Evolutionary conservation across 2,888 invertebrate species (phyloP).

Genomic region (Lasioglossum lativentre): DNA sequence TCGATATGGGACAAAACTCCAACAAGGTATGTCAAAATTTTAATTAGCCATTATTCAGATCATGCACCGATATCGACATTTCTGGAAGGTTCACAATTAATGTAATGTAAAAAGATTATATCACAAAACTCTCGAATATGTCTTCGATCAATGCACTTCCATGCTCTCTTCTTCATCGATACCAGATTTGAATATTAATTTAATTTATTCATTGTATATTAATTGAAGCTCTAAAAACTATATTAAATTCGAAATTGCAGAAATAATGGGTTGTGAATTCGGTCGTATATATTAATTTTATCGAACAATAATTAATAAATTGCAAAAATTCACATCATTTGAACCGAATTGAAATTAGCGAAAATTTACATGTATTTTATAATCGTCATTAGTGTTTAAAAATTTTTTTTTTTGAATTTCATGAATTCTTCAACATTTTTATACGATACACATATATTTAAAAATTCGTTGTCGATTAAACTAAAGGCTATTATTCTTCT

Average conservation of each 20-base stretch:
- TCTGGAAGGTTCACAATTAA: neutral
- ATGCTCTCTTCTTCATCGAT: neutral
- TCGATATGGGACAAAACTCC: slow-evolving; percentile 87
- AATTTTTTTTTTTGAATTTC: neutral
- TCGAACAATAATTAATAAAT: neutral
- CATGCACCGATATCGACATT: neutral
- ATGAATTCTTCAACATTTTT: neutral
- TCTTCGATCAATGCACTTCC: neutral
- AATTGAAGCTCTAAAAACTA: neutral
- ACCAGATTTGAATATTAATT: neutral
- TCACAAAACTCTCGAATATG: no score
- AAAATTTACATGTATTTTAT: neutral
- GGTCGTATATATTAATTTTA: neutral
- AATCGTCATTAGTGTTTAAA: neutral
- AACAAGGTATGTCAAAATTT: slow-evolving; percentile 85
- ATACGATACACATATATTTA: neutral
- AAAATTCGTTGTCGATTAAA: neutral
- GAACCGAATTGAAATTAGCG: neutral
- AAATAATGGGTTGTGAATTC: neutral
- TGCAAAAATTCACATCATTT: no score
- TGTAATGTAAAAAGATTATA: neutral
- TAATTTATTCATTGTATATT: neutral
- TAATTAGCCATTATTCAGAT: neutral
- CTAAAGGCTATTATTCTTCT: neutral
- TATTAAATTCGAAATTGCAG: neutral